Percentiles rank a stretch among this genome's conserved stretches.
phyloP scores from a whole-genome alignment of 2,113 vertebrate species.

The Ellobius talpinus region DNA sequence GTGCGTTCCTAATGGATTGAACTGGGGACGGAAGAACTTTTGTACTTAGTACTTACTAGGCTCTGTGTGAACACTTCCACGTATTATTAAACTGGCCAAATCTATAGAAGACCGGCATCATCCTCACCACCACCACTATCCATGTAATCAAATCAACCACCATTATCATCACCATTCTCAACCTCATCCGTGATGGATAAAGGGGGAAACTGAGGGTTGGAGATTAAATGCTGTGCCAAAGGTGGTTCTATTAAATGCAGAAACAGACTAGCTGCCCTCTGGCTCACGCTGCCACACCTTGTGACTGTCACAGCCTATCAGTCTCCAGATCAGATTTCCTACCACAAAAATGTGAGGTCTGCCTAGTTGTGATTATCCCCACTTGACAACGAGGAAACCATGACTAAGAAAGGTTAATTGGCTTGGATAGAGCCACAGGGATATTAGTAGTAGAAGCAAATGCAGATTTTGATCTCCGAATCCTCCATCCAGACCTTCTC shows the following conservation, averaged over 20 bases:
- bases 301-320: neutral
- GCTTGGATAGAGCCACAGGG: constrained; percentile 35
- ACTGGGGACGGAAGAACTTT: neutral
- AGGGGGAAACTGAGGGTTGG: neutral
- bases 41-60: constrained; percentile 2
- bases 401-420: constrained; percentile 47
- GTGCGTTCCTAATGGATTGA: neutral
- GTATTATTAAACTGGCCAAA: neutral
- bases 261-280: too few species aligned
- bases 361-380: neutral
- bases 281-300: fast-evolving
- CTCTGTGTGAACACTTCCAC: neutral
- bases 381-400: constrained; percentile 56
- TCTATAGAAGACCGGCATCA: neutral
- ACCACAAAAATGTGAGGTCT: neutral
- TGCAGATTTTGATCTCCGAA: neutral
- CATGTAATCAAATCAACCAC: neutral
- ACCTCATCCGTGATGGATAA: neutral
- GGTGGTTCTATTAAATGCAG: neutral
- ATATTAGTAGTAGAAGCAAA: neutral
- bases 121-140: neutral
- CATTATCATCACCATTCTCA: neutral
- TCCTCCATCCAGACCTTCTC: neutral
- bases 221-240: neutral
- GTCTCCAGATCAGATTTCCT: neutral